Base-by-base conservation (phyloP, 2,113 vertebrate species). In the Urocynchramus pylzowi region DNA sequence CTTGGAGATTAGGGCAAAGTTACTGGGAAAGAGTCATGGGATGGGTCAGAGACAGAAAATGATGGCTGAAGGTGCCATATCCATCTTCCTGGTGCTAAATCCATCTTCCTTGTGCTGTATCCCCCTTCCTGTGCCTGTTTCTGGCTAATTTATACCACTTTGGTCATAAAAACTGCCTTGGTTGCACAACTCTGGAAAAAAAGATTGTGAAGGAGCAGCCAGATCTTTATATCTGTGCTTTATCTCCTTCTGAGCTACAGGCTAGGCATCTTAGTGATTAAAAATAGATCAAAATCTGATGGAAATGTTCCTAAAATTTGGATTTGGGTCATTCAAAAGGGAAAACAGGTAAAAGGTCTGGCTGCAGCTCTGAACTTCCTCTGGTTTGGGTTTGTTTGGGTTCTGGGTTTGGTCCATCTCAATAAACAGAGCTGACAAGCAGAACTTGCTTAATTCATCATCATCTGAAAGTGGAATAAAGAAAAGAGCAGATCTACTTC, bases 391-490 rank as follows among this genome's bases (percentile, higher is more conserved):
- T 78, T 45, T 94, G 90, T 93, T 92, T 95, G 73, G n/a, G 49
- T 22, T 90, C 92, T 92, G 73, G 64, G 44, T 73, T 81, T 75
- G 79, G n/a, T 86, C 80, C 80, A 65, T 84, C 79, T 57, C 28
- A 7, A 84, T 61, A 93, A 97, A 94, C 86, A 76, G 89, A 86
- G 44, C 57, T 84, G 93, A 90, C 93, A 94, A 33, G 73, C 64
- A 82, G 56, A 82, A 92, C 79, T 86, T 75, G 83, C 16, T 52
- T 33, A 42, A 94, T 96, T 27, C 86, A 94, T 93, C 80, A 60
- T 7, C 64, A 27, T 17, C 79, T 60, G 47, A 53, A 49, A 87
- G 88, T 3, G 49, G 84, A 49, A 49, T 14, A 50, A 90, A 53
- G 83, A 31, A 86, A 70, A 63, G 80, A 79, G 61, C 69, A 83